phyloP scores from a whole-genome alignment of 2,888 invertebrate genomes.

The Notodonta ziczac region DNA sequence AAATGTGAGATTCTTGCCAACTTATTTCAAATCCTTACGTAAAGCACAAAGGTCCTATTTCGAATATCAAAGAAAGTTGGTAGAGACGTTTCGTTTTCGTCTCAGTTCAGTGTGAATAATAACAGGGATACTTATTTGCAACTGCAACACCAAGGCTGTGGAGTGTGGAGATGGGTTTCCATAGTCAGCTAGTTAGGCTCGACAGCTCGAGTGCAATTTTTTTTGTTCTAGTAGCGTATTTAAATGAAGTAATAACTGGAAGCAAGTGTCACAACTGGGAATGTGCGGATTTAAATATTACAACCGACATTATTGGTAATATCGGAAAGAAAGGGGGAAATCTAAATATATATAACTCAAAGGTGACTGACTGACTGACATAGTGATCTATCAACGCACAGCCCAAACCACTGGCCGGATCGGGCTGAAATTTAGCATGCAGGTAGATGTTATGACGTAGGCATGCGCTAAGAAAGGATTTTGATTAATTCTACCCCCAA shows the following conservation, averaged over 20 bases:
- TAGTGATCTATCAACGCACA: too few species aligned
- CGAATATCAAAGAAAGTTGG: slow-evolving; percentile 9
- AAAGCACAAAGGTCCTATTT: slow-evolving; percentile 26
- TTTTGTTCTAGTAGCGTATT: slow-evolving; percentile 33
- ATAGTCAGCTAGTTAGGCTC: slow-evolving; percentile 53
- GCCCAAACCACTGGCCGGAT: too few species aligned
- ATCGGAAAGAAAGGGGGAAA: slow-evolving; percentile 21
- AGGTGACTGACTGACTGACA: too few species aligned
- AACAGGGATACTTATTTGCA: slow-evolving; percentile 62
- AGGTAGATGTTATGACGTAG: too few species aligned
- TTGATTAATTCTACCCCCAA: too few species aligned
- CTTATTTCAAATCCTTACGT: slow-evolving; percentile 21
- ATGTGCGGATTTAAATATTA: slow-evolving; percentile 59
- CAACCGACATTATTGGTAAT: slow-evolving; percentile 43
- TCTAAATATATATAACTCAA: too few species aligned
- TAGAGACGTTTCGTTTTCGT: slow-evolving; percentile 20
- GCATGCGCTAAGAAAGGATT: too few species aligned
- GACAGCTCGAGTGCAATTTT: slow-evolving; percentile 27
- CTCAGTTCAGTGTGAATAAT: slow-evolving; percentile 59
- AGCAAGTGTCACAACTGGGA: slow-evolving; percentile 43
- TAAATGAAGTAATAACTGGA: slow-evolving; percentile 52
- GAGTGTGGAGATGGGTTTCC: slow-evolving; percentile 62
- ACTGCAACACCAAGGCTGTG: slow-evolving; percentile 51
- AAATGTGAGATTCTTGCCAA: slow-evolving; percentile 15
- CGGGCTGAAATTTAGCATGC: too few species aligned